Evolutionary conservation across 2,113 vertebrate genomes (phyloP).

Genomic region (Nycticryphes semicollaris): DNA sequence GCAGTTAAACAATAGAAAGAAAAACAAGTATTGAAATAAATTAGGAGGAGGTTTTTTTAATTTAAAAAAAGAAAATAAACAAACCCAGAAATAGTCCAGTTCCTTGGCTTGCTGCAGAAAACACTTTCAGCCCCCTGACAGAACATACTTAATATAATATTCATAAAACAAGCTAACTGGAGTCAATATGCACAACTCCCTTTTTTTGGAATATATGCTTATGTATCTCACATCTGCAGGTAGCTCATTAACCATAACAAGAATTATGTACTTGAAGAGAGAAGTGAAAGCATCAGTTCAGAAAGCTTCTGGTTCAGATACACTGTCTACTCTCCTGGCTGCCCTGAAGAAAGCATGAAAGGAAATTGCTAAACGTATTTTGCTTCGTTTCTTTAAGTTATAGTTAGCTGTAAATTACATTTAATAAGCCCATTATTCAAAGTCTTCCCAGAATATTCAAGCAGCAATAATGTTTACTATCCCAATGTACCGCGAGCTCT

Average conservation of each 20-base stretch:
- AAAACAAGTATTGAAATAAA: not conserved
- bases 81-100: not conserved
- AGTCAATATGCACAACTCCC: not conserved
- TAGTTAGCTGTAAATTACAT: conserved; percentile 56
- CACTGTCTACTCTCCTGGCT: not conserved
- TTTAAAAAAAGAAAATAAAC: not conserved
- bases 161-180: not conserved
- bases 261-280: not conserved
- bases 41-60: not conserved
- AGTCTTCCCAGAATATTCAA: conserved; percentile 33
- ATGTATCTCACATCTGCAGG: conserved; percentile 1
- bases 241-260: conserved; percentile 48
- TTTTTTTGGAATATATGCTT: not conserved
- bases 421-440: conserved; percentile 60
- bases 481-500: conserved; percentile 30
- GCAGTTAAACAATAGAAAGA: not conserved
- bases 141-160: not conserved
- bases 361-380: conserved; percentile 39
- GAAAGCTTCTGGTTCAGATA: not conserved
- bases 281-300: conserved; percentile 17
- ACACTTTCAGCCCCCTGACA: not conserved
- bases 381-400: conserved; percentile 62
- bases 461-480: conserved; percentile 62
- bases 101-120: not conserved
- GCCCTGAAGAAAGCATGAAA: not conserved